A percentile compares a stretch with the other conserved stretches of the same genome.
Evolutionary conservation across 2,888 invertebrate genomes (phyloP).

Genomic region (Automeris io): DNA sequence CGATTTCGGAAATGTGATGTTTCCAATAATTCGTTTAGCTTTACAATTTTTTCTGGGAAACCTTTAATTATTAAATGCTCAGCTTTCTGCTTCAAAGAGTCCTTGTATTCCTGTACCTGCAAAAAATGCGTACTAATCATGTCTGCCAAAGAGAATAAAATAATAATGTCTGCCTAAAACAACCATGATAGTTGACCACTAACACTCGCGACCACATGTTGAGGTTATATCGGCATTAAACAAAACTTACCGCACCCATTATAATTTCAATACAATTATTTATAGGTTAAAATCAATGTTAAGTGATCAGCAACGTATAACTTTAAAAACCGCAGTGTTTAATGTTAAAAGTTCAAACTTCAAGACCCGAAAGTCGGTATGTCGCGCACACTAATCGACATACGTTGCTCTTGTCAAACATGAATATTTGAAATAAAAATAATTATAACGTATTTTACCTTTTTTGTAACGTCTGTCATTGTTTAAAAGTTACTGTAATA

Average conservation of each 20-base stretch:
- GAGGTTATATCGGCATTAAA: slow-evolving; percentile 44
- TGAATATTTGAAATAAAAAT: slow-evolving; percentile 20
- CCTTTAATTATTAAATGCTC: slow-evolving; percentile 92
- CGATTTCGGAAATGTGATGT: slow-evolving; percentile 88
- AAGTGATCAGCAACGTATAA: too few species aligned
- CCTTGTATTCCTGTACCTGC: slow-evolving; percentile 94
- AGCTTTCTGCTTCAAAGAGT: slow-evolving; percentile 90
- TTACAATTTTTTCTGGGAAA: slow-evolving; percentile 95
- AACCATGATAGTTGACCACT: slow-evolving; percentile 23
- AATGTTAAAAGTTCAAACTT: neutral
- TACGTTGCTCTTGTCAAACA: slow-evolving; percentile 48
- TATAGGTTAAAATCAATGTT: neutral
- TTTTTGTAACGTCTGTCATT: slow-evolving; percentile 69
- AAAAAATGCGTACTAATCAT: slow-evolving; percentile 31
- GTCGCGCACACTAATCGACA: slow-evolving; percentile 49
- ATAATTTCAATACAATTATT: slow-evolving; percentile 1
- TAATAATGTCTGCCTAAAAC: slow-evolving; percentile 21
- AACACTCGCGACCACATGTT: slow-evolving; percentile 31
- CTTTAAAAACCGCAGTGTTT: too few species aligned
- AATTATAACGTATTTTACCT: slow-evolving; percentile 50
- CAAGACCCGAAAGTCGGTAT: slow-evolving; percentile 27
- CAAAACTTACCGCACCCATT: slow-evolving; percentile 34
- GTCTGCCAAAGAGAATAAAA: too few species aligned
- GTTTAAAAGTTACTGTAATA: slow-evolving; percentile 25
- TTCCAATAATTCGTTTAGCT: slow-evolving; percentile 90